Evolutionary conservation across 2,113 vertebrate genomes (phyloP).

Genomic region (Mustelus asterias): DNA sequence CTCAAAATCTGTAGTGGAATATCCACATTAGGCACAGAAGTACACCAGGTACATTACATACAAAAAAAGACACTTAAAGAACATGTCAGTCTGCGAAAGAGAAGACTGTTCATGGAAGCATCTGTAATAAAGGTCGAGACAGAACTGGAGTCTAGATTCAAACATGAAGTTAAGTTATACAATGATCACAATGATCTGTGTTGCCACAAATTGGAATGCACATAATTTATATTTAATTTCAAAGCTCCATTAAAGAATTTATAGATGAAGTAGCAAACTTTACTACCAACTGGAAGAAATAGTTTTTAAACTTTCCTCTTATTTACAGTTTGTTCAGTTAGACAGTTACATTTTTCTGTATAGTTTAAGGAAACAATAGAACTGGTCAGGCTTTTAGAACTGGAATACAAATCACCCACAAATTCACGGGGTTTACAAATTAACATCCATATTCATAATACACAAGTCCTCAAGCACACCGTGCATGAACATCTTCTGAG

Average conservation of each 20-base stretch:
- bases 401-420: slow-evolving; percentile 30
- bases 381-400: slow-evolving; percentile 17
- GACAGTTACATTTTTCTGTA: slow-evolving; percentile 27
- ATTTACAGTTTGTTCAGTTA: slow-evolving; percentile 37
- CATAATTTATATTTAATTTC: slow-evolving; percentile 43
- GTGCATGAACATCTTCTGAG: slow-evolving; percentile 20
- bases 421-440: slow-evolving; percentile 33
- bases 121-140: slow-evolving; percentile 42
- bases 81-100: slow-evolving; percentile 36
- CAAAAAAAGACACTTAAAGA: slow-evolving; percentile 30
- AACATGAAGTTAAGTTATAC: slow-evolving; percentile 42
- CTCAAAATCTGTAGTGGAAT: slow-evolving; percentile 36
- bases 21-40: slow-evolving; percentile 37
- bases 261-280: slow-evolving; percentile 36
- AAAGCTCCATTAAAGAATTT: slow-evolving; percentile 41
- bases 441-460: slow-evolving; percentile 24
- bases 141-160: slow-evolving; percentile 40
- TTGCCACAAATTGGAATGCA: slow-evolving; percentile 42
- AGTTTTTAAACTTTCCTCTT: slow-evolving; percentile 30
- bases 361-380: slow-evolving; percentile 34
- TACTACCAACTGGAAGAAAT: slow-evolving; percentile 25
- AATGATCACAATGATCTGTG: slow-evolving; percentile 42
- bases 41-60: slow-evolving; percentile 38
- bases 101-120: slow-evolving; percentile 41
- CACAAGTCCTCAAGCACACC: slow-evolving; percentile 21